Evolutionary conservation across 2,888 invertebrate genomes (phyloP).

Genomic region (Dicycla oo): DNA sequence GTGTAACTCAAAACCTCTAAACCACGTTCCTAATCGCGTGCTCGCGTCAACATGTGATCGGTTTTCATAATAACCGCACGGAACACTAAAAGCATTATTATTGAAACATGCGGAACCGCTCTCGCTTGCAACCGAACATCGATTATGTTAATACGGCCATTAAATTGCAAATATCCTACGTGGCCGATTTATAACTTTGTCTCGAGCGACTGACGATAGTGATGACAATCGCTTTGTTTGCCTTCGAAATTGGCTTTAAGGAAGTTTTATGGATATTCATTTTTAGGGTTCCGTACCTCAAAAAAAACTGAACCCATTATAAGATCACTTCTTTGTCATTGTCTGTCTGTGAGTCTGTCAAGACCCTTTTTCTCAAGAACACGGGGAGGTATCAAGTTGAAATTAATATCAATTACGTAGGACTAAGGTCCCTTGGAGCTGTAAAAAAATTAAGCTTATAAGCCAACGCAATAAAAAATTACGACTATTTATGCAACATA

Average conservation of each 20-base stretch:
- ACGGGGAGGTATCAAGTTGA: too few species aligned
- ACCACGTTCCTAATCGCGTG: conserved; percentile 22
- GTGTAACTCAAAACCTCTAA: conserved; percentile 41
- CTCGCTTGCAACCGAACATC: conserved; percentile 70
- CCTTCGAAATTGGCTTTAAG: conserved; percentile 33
- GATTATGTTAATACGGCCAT: conserved; percentile 84
- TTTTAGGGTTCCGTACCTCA: not conserved
- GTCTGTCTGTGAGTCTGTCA: too few species aligned
- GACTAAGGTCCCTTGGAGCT: too few species aligned
- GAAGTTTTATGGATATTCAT: conserved; percentile 19
- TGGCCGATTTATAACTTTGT: conserved; percentile 72
- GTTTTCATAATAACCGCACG: conserved; percentile 28
- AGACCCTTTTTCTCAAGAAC: too few species aligned
- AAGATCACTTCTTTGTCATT: too few species aligned
- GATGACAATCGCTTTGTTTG: conserved; percentile 34
- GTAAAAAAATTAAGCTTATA: too few species aligned
- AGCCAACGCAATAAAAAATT: too few species aligned
- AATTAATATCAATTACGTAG: too few species aligned
- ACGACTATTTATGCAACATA: too few species aligned
- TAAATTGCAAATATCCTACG: conserved; percentile 84
- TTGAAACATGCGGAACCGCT: conserved; percentile 53
- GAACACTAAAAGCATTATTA: conserved; percentile 63
- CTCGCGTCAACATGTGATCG: conserved; percentile 23
- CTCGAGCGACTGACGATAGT: conserved; percentile 30
- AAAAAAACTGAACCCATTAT: too few species aligned